Base-by-base conservation (phyloP, 2,888 invertebrate genomes). In the Helicoverpa assulta region DNA sequence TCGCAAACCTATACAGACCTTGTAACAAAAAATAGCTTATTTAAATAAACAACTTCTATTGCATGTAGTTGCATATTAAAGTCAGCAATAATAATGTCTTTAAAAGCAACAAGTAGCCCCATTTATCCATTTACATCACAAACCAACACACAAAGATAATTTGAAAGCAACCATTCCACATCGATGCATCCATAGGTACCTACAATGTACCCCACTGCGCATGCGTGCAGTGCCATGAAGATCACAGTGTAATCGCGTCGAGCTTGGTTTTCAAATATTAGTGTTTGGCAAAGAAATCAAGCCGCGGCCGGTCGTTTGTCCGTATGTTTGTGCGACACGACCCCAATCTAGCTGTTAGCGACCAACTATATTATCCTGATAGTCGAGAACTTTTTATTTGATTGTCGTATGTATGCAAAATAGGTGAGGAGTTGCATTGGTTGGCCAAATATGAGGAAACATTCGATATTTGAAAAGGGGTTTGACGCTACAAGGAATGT, bases 281-380 rank as follows among this genome's bases (percentile, higher is more conserved):
- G 93, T 94, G 92, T 94, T 95, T 94, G 95, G 86, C 93, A 94
- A 94, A 95, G 95, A 95, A 94, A 92, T 92, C 89, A 89, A 91
- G 87, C 87, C 88, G 86, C 79, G 86, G 85, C 86, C 84, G 83
- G 69, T 69, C 83, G 85, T 85, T 77, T 81, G 87, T 83, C 70
- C 83, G 85, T 84, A 64, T 86, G 85, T 85, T 84, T 84, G 83
- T 78, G 51, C 73, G 74, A 76, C 73, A 71, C 85, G 78, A 88
- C 89, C 87, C 89, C 88, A 88, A 90, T 90, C 91, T 89, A 77
- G 78, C 73, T 80, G 74, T 82, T 83, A 78, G 73, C 60, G 63
- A 62, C 74, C 84, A 82, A 77, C 84, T 84, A 76, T 80, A 77
- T 83, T 76, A 75, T 71, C 65, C 81, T 60, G 81, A 73, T 62